Base-by-base conservation (phyloP, 53 echinoderm and acorn worm species). In the Henricia sp. region DNA sequence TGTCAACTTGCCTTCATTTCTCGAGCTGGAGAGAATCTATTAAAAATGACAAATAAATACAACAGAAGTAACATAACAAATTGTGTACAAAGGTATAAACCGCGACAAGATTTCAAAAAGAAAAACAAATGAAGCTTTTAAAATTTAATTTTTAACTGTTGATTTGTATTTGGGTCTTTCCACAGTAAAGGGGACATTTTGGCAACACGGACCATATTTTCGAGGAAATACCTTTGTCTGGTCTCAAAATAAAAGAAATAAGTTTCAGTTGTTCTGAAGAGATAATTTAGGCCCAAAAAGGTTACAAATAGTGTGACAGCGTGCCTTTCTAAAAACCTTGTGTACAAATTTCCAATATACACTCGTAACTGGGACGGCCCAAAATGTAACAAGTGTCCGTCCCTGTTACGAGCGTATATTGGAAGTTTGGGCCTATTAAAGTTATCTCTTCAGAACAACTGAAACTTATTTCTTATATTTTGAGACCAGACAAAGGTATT, bases 1-100 rank as follows among this genome's bases (percentile, higher is more conserved):
- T 80, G 80, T 80, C 80, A 80, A 80, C 80, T 80, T 80, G 80
- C 80, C 80, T 64, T 80, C 48, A 62, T 64, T 80, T 63, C 80
- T 80, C 80, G 42, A 77, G 77, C 41, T 39, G 40, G 70, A 60
- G 70, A 70, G 39, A 77, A 40, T 77, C 64, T 80, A 33, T 64
- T 63, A 63, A 63, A 80, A 80, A 80, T 80, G 80, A 63, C 63
- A 64, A 80, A 80, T 80, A 80, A 80, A 80, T 80, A 80, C 42
- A 80, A 77, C 62, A 46, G 50, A 80, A n/a, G n/a, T n/a, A n/a
- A 80, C 80, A 46, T 80, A 80, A 64, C 63, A 59, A 80, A 62
- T 63, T 59, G 60, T 64, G 42, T 80, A 63, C 44, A 63, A 62
- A 30, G 20, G 27, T 72, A 30, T 40, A 21, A 77, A 77, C 29